These are phyloP conservation scores for Pyrocephalus nanus DNA, from an alignment of 2,797 vertebrate species.

Conservation along the genomic window DNA sequence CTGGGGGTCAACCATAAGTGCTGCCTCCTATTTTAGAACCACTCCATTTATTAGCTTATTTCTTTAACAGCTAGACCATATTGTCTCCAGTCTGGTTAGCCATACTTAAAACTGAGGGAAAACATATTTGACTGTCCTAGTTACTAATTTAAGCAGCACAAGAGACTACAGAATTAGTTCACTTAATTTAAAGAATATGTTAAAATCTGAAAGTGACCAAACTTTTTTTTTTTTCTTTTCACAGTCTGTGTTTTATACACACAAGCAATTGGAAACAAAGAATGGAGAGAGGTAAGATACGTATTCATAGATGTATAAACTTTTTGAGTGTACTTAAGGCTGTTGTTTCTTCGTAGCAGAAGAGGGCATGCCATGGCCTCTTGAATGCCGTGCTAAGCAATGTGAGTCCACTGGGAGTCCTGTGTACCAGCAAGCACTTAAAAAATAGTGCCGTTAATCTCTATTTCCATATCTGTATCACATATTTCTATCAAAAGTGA, in stretches of 20 bases:
- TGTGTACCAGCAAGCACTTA: background rate
- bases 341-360: background rate
- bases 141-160: background rate
- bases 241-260: conserved; percentile 97
- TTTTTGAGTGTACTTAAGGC: background rate
- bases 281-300: conserved; percentile 96
- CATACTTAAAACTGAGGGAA: background rate
- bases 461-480: background rate
- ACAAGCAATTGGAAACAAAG: conserved; percentile 95
- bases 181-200: background rate
- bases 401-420: background rate
- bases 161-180: background rate
- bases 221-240: conserved; percentile 51
- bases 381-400: background rate
- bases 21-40: background rate
- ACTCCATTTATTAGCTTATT: background rate
- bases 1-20: background rate
- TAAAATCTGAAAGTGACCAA: background rate
- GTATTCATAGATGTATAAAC: background rate
- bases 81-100: background rate
- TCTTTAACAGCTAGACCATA: background rate
- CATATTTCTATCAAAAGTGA: background rate
- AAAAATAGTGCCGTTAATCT: background rate
- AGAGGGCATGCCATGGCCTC: background rate
- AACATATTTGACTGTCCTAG: background rate